A percentile compares a stretch with the other conserved stretches of the same genome.
phyloP scores from a whole-genome alignment of 2,113 vertebrate genomes.

The Ancistrus triradiatus region DNA sequence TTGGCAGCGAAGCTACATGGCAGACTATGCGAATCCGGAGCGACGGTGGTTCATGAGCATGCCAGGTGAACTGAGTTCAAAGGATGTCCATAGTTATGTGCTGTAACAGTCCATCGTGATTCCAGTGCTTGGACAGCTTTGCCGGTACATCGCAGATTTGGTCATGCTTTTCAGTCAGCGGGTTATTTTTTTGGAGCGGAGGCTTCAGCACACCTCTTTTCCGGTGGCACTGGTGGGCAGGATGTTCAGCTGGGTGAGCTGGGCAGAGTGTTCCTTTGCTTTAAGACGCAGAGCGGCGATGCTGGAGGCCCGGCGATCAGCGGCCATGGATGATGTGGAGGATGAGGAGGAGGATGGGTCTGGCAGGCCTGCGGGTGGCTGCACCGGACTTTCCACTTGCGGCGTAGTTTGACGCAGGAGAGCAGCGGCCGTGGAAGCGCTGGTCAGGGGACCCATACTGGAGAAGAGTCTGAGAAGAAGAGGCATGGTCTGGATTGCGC shows the following conservation, averaged over 20 bases:
- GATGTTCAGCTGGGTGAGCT: slow-evolving; percentile 97
- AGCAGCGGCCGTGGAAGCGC: slow-evolving; percentile 87
- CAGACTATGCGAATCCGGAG: slow-evolving; percentile 17
- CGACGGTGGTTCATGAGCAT: slow-evolving; percentile 10
- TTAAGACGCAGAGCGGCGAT: slow-evolving; percentile 93
- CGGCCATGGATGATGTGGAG: slow-evolving; percentile 69
- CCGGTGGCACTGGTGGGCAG: slow-evolving; percentile 85
- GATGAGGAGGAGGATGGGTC: slow-evolving; percentile 72
- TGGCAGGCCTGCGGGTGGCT: slow-evolving; percentile 62
- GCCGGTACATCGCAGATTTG: slow-evolving; percentile 76
- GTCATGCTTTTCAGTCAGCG: slow-evolving; percentile 66
- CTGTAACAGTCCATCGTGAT: slow-evolving; percentile 14
- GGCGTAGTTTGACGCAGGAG: slow-evolving; percentile 84
- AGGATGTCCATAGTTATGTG: slow-evolving; percentile 21
- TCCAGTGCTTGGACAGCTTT: slow-evolving; percentile 46
- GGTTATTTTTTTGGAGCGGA: slow-evolving; percentile 46
- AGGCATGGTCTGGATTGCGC: not conserved
- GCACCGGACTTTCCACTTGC: slow-evolving; percentile 76
- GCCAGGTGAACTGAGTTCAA: not conserved
- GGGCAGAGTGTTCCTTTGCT: slow-evolving; percentile 95
- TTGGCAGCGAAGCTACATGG: slow-evolving; percentile 29
- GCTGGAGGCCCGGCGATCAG: slow-evolving; percentile 90
- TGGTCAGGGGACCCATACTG: slow-evolving; percentile 89
- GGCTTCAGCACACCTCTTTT: slow-evolving; percentile 95
- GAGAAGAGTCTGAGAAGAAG: slow-evolving; percentile 82